These are phyloP conservation scores for Stratiomys singularior DNA, from an alignment of 2,888 invertebrate genomes.

Conservation along the genomic window DNA sequence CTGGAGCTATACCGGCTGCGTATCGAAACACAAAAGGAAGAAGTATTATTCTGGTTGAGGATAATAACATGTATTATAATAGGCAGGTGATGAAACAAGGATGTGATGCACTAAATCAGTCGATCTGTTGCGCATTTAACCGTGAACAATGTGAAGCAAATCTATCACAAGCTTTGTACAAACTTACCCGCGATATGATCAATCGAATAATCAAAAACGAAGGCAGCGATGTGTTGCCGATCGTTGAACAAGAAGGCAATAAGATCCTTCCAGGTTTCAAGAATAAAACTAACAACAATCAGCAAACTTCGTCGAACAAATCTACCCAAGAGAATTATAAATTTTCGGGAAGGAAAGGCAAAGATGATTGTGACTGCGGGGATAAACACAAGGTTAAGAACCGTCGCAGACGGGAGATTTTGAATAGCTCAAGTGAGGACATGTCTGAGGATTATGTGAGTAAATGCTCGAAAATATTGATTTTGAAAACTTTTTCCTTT, in stretches of 20 bases:
- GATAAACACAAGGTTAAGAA: background rate
- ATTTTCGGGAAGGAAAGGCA: too few species aligned
- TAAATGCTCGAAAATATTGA: too few species aligned
- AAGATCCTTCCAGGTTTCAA: too few species aligned
- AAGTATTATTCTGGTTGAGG: conserved; percentile 22
- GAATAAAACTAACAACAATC: too few species aligned
- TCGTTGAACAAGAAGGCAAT: background rate
- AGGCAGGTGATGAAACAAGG: conserved; percentile 3
- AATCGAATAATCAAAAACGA: background rate
- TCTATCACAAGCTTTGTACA: background rate
- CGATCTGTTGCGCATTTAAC: background rate
- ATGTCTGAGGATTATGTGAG: too few species aligned
- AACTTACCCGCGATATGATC: conserved; percentile 4
- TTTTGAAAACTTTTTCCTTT: too few species aligned
- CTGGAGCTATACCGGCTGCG: background rate
- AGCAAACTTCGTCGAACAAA: too few species aligned
- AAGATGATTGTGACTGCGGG: background rate
- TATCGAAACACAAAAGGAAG: conserved; percentile 27
- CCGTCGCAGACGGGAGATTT: too few species aligned
- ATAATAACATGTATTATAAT: conserved; percentile 33
- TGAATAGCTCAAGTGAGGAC: too few species aligned
- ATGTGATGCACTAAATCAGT: background rate
- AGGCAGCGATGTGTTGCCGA: background rate
- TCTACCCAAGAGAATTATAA: too few species aligned
- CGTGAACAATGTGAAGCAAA: background rate